Evolutionary conservation across 2,888 invertebrate genomes (phyloP), one percentile per base, ranked within the genome.

Genomic region (Lutraria lutraria): DNA sequence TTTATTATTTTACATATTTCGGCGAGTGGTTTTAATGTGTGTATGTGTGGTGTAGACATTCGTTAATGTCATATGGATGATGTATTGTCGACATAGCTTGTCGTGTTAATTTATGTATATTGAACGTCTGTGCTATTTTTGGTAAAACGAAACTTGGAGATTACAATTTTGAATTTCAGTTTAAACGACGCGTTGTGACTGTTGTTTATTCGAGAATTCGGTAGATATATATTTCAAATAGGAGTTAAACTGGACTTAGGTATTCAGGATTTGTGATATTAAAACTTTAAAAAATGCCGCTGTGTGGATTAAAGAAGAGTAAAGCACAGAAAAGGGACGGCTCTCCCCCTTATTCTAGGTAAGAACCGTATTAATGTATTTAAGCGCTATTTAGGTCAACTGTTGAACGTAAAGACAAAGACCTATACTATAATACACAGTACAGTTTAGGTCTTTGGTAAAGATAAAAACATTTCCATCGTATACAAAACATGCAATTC

Each of bases 261-360:
- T 34, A 31, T 68, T n/a, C 12, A 25, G 13, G 25, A 68, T 68
- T 76, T 76, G 31, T 76, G 19, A 19, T 72, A 54, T 16, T 63
- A 60, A 6, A 56, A 34, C 6, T 52, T 21, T 16, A 15, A 1
- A 88, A 56, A 53, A 88, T 88, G 88, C 88, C 88, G 60, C 52
- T 87, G 25, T 87, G 83, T 63, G 86, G 84, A 81, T 56, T 54
- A 8, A 84, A 81, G 43, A 85, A 89, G 43, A 63, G 80, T 29
- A 87, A 81, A 56, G 34, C 84, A 60, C 81, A 86, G 84, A 87
- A 89, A 72, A 68, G 89, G 81, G 84, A 81, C 60, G 25, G 76
- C 0, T 87, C 87, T n/a, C 89, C 89, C 19, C 81, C 89, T 12
- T 89, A 89, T 82, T 56, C 76, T 19, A 76, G 76, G 76, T 76